phyloP scores from a whole-genome alignment of 2,113 vertebrate genomes.

The Pelusios castaneus region DNA sequence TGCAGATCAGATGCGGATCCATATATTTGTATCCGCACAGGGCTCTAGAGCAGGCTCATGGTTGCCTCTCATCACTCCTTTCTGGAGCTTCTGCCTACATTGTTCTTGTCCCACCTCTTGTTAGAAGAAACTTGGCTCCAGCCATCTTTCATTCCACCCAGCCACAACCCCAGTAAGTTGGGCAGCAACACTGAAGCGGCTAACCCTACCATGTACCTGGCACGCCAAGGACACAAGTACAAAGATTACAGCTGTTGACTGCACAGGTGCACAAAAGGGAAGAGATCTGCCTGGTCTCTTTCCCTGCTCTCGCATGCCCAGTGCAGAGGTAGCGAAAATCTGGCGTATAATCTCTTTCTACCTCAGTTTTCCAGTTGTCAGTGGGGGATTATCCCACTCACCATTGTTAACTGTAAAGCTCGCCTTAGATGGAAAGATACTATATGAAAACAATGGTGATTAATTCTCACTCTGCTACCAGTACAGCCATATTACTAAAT shows the following conservation, averaged over 20 bases:
- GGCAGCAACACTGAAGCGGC: not conserved
- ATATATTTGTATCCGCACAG: no score
- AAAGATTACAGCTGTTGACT: not conserved
- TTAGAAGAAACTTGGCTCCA: not conserved
- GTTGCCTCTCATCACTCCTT: not conserved
- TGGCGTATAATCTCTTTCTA: rapidly evolving
- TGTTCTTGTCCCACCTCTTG: not conserved
- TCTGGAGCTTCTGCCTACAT: not conserved
- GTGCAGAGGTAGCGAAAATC: not conserved
- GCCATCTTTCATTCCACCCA: not conserved
- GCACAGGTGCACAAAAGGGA: no score
- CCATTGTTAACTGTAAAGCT: not conserved
- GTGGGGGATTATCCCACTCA: not conserved
- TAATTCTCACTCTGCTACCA: not conserved
- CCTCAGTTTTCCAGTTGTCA: not conserved
- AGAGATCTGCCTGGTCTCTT: not conserved
- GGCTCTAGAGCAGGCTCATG: not conserved
- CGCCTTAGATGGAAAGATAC: not conserved
- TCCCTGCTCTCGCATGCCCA: rapidly evolving
- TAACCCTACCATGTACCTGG: not conserved
- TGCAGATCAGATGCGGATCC: no score
- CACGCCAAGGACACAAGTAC: not conserved
- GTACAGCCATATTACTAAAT: not conserved
- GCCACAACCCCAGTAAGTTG: not conserved
- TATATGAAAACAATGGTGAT: not conserved